Evolutionary conservation across 2,888 invertebrate genomes (phyloP).

Genomic region (Rotaria macrura): DNA sequence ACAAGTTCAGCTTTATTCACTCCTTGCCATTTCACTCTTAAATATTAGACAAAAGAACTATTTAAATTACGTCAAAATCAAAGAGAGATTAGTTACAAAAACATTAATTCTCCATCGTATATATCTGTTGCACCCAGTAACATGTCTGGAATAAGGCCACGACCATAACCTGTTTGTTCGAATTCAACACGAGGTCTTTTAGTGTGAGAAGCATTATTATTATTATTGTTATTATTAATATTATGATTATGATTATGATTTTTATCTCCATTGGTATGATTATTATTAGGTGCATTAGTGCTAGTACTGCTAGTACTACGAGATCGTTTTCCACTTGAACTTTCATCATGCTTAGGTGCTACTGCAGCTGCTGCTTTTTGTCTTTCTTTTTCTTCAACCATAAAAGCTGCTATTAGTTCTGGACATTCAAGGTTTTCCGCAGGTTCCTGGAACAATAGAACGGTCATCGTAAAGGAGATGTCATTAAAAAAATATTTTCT

Average conservation of each 20-base stretch:
- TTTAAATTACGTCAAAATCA: too few relatives aligned
- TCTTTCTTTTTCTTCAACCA: slow-evolving; percentile 36
- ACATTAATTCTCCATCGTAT: slow-evolving; percentile 11
- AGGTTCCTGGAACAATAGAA: slow-evolving; percentile 68
- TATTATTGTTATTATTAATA: neutral
- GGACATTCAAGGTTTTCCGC: slow-evolving; percentile 83
- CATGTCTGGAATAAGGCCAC: neutral
- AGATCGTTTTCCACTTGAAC: neutral
- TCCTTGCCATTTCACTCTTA: neutral
- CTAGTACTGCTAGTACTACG: neutral
- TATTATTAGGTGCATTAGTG: too few relatives aligned
- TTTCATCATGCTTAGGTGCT: neutral
- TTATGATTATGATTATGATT: neutral
- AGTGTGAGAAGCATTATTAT: neutral
- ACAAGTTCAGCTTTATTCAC: neutral
- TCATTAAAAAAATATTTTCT: neutral
- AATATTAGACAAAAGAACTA: neutral
- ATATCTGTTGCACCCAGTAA: neutral
- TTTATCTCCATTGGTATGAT: too few relatives aligned
- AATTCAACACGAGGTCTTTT: neutral
- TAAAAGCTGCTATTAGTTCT: slow-evolving; percentile 58
- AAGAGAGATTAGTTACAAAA: neutral
- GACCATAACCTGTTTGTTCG: neutral
- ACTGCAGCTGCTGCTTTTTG: neutral
- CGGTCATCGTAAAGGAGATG: too few relatives aligned